Evolutionary conservation across 2,113 vertebrate genomes (phyloP).

Genomic region (Pleuronectes platessa): DNA sequence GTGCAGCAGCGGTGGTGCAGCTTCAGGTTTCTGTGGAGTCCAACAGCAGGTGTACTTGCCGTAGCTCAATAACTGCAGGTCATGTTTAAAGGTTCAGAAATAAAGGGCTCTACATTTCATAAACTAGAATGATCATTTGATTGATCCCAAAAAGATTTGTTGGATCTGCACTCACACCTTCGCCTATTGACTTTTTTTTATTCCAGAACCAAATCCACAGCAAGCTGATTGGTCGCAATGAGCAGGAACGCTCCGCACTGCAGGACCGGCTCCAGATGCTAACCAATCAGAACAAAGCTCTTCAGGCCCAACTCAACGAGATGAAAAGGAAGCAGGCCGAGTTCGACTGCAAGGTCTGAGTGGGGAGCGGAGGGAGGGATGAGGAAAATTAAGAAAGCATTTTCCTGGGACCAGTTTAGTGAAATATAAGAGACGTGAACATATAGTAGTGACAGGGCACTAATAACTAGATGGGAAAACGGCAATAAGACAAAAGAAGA

Average conservation of each 20-base stretch:
- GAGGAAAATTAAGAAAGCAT: neutral
- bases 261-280: constrained; percentile 89
- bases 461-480: no score
- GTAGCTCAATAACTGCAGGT: no score
- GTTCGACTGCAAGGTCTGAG: constrained; percentile 84
- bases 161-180: neutral
- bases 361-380: no score
- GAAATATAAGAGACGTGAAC: no score
- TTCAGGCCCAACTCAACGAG: constrained; percentile 90
- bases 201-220: constrained; percentile 89
- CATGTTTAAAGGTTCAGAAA: no score
- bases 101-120: neutral
- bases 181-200: neutral
- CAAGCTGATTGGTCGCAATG: constrained; percentile 86
- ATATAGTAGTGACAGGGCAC: no score
- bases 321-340: constrained; percentile 92
- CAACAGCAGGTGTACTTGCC: no score
- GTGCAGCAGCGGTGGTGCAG: no score
- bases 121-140: neutral
- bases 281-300: constrained; percentile 89
- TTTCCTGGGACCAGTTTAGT: no score
- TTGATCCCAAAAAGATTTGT: neutral
- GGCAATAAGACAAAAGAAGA: neutral
- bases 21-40: no score
- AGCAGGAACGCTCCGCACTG: constrained; percentile 86